Base-by-base conservation (phyloP, 1,140 invertebrate species). In the Chelonus insularis region DNA sequence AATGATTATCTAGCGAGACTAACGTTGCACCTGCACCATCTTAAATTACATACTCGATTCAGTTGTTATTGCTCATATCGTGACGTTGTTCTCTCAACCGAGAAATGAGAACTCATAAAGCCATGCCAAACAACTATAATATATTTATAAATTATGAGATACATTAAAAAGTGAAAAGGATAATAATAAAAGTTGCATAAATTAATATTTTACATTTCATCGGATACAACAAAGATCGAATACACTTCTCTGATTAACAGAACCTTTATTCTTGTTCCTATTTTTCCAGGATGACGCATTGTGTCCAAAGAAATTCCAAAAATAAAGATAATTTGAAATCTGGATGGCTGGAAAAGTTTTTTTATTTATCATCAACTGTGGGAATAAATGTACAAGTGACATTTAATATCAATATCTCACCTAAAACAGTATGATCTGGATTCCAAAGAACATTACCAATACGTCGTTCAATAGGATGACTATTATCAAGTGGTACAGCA, bases 241-340 rank as follows among this genome's bases (percentile, higher is more conserved):
- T 12, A 21, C 20, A n/a, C 25, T 62, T 25, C 20, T 63, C 18
- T 56, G 45, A 51, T 34, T 55, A 43, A 34, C 55, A 51, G 23
- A 41, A 2, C 18, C 14, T 5, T 12, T 41, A 23, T 39, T 57
- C 23, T 57, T 51, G 2, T 14, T 6, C 37, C 8, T 55, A n/a
- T 61, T 60, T 1, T 47, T 57, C 60, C 60, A 58, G 5, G 56
- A 57, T 0, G 60, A 29, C 0, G 16, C 50, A 4, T 69, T 59
- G 23, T 65, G 39, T 1, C 73, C 74, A 21, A 76, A 75, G 23
- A 75, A 72, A 41, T 77, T 66, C 68, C 69, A 74, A 9, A 68
- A 63, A 0, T 51, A 47, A 2, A 73, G 11, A 2, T 59, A 34
- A 1, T 73, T 62, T 0, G 20, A 36, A 39, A 41, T n/a, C n/a